These are phyloP conservation scores for Carettochelys insculpta DNA, from an alignment of 2,113 vertebrate species.

Conservation along the genomic window DNA sequence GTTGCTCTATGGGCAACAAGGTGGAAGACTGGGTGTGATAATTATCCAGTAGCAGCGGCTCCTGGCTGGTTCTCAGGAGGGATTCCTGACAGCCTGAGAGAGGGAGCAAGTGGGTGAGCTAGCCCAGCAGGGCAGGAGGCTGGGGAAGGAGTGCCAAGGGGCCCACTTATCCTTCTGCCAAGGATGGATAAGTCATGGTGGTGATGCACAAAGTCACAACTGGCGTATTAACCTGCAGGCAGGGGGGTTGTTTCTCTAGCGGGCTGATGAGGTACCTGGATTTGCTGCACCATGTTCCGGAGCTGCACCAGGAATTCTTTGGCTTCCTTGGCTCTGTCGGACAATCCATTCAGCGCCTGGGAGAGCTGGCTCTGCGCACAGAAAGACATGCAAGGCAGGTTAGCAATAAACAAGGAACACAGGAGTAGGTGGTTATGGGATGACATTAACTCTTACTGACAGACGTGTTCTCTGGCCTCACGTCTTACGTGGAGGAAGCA, in stretches of 20 bases:
- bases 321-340: constrained; percentile 95
- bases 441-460: background rate
- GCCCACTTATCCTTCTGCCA: too few species aligned
- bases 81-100: background rate
- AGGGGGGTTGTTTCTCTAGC: background rate
- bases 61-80: background rate
- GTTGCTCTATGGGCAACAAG: background rate
- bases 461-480: accelerated
- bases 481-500: background rate
- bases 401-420: background rate
- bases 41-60: background rate
- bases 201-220: background rate
- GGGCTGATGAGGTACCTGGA: constrained; percentile 83
- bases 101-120: background rate
- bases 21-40: background rate
- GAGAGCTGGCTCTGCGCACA: constrained; percentile 91
- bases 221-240: background rate
- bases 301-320: constrained; percentile 98
- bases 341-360: constrained; percentile 93
- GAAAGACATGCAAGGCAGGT: background rate
- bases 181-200: background rate
- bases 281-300: constrained; percentile 96
- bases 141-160: background rate
- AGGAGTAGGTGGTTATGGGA: background rate
- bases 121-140: background rate